Evolutionary conservation across 2,888 invertebrate species (phyloP).

Genomic region (Agrilus biguttatus): DNA sequence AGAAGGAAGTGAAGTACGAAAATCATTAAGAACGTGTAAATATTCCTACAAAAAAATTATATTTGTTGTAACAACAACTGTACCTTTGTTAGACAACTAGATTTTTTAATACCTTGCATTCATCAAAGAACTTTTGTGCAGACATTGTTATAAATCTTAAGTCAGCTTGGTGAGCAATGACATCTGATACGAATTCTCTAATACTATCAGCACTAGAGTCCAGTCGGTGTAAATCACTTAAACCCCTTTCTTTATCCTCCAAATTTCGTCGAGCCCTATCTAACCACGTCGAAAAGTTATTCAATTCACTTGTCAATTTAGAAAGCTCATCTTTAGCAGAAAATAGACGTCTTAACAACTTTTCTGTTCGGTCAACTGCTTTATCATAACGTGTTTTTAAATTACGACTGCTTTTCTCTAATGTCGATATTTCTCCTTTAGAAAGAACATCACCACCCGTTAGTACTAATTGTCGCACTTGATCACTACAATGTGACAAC

Average conservation of each 20-base stretch:
- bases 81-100: not conserved
- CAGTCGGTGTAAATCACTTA: conserved; percentile 61
- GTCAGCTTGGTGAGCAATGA: conserved; percentile 92
- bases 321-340: conserved; percentile 77
- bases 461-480: conserved; percentile 77
- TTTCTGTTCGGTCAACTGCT: conserved; percentile 65
- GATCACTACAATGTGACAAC: conserved; percentile 74
- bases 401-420: conserved; percentile 76
- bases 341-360: conserved; percentile 58
- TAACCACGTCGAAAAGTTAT: conserved; percentile 73
- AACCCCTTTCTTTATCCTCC: conserved; percentile 72
- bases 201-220: conserved; percentile 63
- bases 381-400: conserved; percentile 72
- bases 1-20: conserved; percentile 70
- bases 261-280: conserved; percentile 63
- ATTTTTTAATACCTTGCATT: conserved; percentile 55
- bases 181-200: conserved; percentile 80
- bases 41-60: conserved; percentile 45
- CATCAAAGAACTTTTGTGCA: conserved; percentile 90
- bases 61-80: not conserved
- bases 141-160: conserved; percentile 91
- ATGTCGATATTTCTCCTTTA: conserved; percentile 74
- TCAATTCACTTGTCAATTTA: conserved; percentile 71
- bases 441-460: conserved; percentile 87
- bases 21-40: conserved; percentile 68